Conservation (phyloP, 2,113 vertebrate species). For the Barnardius zonarius region DNA sequence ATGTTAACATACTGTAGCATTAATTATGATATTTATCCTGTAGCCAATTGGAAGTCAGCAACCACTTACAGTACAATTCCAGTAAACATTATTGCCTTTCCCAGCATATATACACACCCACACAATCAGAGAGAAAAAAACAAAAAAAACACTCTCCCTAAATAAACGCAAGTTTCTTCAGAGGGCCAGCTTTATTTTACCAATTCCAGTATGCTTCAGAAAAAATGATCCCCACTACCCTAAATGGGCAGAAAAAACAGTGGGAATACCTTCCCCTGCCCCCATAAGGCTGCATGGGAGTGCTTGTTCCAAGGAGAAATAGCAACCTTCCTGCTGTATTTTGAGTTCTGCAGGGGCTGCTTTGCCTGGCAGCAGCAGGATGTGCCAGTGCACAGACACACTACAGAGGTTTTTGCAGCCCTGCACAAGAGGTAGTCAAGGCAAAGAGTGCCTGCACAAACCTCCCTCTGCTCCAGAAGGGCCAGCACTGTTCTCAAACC, state of each 20-base stretch:
- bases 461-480: background rate
- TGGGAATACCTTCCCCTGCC: background rate
- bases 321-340: background rate
- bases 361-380: no score
- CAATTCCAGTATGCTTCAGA: background rate
- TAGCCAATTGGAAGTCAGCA: constrained; percentile 18
- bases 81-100: constrained; percentile 52
- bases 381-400: background rate
- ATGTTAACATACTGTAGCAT: constrained; percentile 30
- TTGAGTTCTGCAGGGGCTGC: background rate
- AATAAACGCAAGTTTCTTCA: background rate
- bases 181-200: background rate
- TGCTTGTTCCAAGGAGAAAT: rapidly evolving
- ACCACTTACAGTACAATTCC: constrained; percentile 43
- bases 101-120: constrained; percentile 31
- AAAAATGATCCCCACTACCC: background rate
- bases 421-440: no score
- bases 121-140: constrained; percentile 13
- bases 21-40: constrained; percentile 20
- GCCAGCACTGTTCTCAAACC: rapidly evolving
- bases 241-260: background rate
- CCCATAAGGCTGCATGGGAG: rapidly evolving
- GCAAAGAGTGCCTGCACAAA: rapidly evolving
- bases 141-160: background rate
- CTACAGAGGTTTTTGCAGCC: background rate